Evolutionary conservation across 2,888 invertebrate genomes (phyloP), one percentile per base, ranked within the genome.

Genomic region (Sesamia inferens): DNA sequence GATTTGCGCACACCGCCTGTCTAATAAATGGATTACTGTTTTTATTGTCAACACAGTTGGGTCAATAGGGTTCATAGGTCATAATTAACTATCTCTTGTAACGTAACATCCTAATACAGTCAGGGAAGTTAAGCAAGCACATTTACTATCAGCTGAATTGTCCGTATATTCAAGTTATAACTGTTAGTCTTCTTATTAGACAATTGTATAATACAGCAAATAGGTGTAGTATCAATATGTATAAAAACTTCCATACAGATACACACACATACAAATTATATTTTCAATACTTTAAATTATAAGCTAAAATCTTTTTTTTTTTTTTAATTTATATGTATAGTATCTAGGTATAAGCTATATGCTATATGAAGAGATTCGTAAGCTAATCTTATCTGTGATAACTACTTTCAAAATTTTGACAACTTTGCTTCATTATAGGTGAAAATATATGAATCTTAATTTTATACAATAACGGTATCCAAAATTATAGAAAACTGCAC

Each of bases 1-100:
- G 91, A 92, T 92, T 93, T 91, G 91, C 89, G 83, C 78, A 79
- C 82, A 77, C 83, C 80, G 68, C 83, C 83, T 86, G 85, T 88
- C 88, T 83, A 80, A 83, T 83, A 82, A 79, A 80, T 58, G 66
- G 68, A 83, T 82, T 82, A 80, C 73, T 73, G 57, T 76, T 83
- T 82, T 80, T 76, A 76, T 80, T 82, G 70, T 82, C 74, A 82
- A 78, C 31, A 64, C 61, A 31, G 64, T 61, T 68, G 51, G 55
- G 65, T 66, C 57, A 61, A 31, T 55, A 42, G 58, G 14, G 6
- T 39, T 7, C 5, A 7, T 39, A 39, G 39, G 51, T 31, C 48
- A 14, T 13, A n/a, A 61, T 13, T 4, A 22, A 54, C 7, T 39
- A 11, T 39, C 11, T 7, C 11, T 22, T 39, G 39, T 39, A 11